Evolutionary conservation across 2,797 vertebrate species (phyloP).

Genomic region (Arnoldichthys spilopterus): DNA sequence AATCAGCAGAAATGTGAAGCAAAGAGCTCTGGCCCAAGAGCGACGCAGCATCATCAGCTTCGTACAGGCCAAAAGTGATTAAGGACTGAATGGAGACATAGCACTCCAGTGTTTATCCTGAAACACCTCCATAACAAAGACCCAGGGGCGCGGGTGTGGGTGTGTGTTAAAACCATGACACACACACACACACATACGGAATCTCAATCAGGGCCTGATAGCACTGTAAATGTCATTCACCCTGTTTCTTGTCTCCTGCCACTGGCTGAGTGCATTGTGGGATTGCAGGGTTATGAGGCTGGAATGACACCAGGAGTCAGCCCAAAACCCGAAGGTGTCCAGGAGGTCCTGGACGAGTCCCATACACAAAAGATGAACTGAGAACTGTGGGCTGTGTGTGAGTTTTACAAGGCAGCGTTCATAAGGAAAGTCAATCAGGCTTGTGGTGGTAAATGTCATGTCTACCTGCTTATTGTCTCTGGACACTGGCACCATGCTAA

Average conservation of each 20-base stretch:
- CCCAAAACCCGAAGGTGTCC: constrained; percentile 42
- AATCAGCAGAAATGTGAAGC: constrained; percentile 31
- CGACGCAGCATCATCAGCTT: constrained; percentile 31
- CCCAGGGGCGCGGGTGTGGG: constrained; percentile 54
- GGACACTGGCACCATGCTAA: constrained; percentile 37
- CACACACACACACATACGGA: constrained; percentile 34
- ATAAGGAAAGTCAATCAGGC: constrained; percentile 53
- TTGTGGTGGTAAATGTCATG: constrained; percentile 48
- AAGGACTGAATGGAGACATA: constrained; percentile 53
- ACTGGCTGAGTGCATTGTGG: constrained; percentile 34
- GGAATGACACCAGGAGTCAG: constrained; percentile 42
- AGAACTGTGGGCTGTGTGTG: constrained; percentile 42
- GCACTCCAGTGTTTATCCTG: constrained; percentile 68
- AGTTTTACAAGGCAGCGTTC: constrained; percentile 60
- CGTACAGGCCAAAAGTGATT: constrained; percentile 59
- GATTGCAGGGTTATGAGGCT: constrained; percentile 44
- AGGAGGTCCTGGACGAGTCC: constrained; percentile 36
- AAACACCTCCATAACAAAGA: constrained; percentile 62
- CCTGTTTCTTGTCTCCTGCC: constrained; percentile 56
- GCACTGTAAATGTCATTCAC: constrained; percentile 49
- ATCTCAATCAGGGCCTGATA: constrained; percentile 54
- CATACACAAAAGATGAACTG: constrained; percentile 27
- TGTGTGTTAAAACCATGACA: constrained; percentile 44
- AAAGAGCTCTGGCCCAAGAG: background rate
- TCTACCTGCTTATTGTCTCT: constrained; percentile 55